A percentile compares a stretch with the other conserved stretches of the same genome.
Evolutionary conservation across 2,113 vertebrate species (phyloP).

Genomic region (Lipotes vexillifer): DNA sequence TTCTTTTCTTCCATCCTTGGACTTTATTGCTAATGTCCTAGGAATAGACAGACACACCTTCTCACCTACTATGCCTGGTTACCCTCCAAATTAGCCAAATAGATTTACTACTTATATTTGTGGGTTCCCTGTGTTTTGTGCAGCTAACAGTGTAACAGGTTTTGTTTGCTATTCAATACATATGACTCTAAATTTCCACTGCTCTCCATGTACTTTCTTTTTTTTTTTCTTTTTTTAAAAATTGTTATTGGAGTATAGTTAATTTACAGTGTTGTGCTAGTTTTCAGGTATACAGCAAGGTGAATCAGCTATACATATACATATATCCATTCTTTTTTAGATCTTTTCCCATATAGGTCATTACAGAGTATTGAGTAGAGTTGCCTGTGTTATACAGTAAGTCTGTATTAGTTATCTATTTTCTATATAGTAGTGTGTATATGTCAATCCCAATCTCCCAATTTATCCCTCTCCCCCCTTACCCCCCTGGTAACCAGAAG

Average conservation of each 20-base stretch:
- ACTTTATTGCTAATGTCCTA: not conserved
- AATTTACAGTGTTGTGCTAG: not conserved
- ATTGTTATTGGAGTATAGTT: not conserved
- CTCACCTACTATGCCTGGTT: not conserved
- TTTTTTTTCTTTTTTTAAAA: not conserved
- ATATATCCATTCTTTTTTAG: not conserved
- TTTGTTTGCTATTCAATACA: not conserved
- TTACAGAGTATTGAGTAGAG: not conserved
- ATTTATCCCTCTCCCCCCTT: not conserved
- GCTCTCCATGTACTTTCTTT: too few relatives aligned
- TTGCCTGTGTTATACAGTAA: not conserved
- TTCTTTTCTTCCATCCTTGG: conserved; percentile 45
- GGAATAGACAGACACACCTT: not conserved
- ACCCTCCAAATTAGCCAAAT: conserved; percentile 39
- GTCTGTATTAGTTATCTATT: not conserved
- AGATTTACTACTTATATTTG: not conserved
- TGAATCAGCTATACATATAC: not conserved
- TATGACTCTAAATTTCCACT: conserved; percentile 9
- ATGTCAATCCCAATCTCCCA: not conserved
- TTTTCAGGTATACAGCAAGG: not conserved
- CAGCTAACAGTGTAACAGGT: not conserved
- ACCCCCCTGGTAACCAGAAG: not conserved
- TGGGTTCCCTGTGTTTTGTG: not conserved
- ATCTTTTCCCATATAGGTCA: not conserved
- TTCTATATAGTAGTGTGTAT: not conserved